These are phyloP conservation scores for Pinna nobilis DNA, from an alignment of 1,140 invertebrate species.

Conservation along the genomic window DNA sequence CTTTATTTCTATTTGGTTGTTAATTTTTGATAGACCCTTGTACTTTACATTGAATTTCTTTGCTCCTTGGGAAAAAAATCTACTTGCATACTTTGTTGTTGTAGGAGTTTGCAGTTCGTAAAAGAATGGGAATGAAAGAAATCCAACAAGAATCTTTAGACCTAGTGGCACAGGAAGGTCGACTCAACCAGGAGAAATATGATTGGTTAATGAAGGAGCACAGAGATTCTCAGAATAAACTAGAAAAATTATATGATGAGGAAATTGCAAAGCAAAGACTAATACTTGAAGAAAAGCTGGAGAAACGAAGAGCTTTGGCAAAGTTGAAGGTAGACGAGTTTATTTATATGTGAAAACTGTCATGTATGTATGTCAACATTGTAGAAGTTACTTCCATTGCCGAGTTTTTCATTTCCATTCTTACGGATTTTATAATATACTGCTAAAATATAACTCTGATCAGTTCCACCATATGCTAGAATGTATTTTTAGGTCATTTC, in stretches of 20 bases:
- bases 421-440: too few species aligned
- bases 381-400: too few species aligned
- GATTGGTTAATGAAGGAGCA: constrained; percentile 72
- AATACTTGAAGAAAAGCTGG: constrained; percentile 70
- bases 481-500: too few species aligned
- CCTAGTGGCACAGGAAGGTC: constrained; percentile 53
- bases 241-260: constrained; percentile 70
- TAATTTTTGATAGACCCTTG: too few species aligned
- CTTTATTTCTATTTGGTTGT: too few species aligned
- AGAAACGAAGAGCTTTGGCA: constrained; percentile 63
- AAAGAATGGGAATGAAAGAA: constrained; percentile 67
- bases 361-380: too few species aligned
- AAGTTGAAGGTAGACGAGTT: constrained; percentile 31
- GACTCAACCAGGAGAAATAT: constrained; percentile 60
- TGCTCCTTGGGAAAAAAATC: too few species aligned
- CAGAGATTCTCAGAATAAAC: constrained; percentile 59
- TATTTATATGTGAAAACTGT: too few species aligned
- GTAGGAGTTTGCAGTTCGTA: constrained; percentile 69
- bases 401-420: too few species aligned
- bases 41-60: too few species aligned
- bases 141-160: constrained; percentile 59
- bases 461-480: too few species aligned
- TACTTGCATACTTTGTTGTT: constrained; percentile 8
- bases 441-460: too few species aligned
- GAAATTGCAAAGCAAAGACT: constrained; percentile 70